Evolutionary conservation across 2,888 invertebrate genomes (phyloP), one percentile per base, ranked within the genome.

Genomic region (Andrena marginata): DNA sequence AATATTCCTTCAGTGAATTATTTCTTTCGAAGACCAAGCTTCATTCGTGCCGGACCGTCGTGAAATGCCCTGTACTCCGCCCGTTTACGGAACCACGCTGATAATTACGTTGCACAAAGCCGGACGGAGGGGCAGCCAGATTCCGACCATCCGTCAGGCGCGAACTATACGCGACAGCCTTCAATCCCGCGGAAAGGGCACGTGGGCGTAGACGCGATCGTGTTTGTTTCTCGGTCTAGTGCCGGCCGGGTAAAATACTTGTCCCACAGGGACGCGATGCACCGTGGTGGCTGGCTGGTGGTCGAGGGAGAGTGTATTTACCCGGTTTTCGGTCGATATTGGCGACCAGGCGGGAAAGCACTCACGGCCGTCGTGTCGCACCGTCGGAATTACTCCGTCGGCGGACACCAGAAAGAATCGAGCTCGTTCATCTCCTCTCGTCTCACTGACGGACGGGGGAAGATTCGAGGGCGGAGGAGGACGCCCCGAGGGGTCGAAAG

Each of bases 311-410:
- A 72, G 77, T 84, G 80, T 87, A 87, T 87, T 87, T 87, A 86
- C 86, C 73, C 80, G 74, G 80, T 87, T 87, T 85, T 85, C 84
- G 85, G 82, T 87, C 87, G 84, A 87, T 87, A 87, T 82, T 59
- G 88, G 69, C 80, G 77, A 62, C 65, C 59, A 69, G 64, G 59
- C 69, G 42, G 71, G 49, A 64, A 78, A 59, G 56, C 56, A 1
- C 63, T 31, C 60, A 68, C 71, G 51, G 23, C 42, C 42, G 74
- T 80, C 80, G 85, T 79, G 81, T 87, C 73, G 80, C 76, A 76
- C 48, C 81, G 54, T 56, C 48, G 79, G 77, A 85, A 87, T 87
- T 82, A 76, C 86, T 60, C 51, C 69, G 69, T 59, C 72, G 51
- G 26, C 69, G 81, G 49, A 64, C 59, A 33, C 49, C 54, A 29